Base-by-base conservation (phyloP, 2,113 vertebrate genomes). In the Salvator merianae region DNA sequence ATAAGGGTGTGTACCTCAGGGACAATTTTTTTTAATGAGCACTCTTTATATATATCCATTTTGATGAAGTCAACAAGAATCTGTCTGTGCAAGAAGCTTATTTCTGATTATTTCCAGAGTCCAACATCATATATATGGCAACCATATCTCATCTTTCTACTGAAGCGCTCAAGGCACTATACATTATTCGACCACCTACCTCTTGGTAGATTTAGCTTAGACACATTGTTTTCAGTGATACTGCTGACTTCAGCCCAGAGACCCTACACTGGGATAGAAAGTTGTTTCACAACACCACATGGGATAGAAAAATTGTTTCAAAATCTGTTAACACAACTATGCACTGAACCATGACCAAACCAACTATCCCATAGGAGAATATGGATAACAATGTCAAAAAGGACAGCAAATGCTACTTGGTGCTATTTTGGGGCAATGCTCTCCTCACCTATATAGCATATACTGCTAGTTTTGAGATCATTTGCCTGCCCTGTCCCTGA, bases 1-100 rank as follows among this genome's bases (percentile, higher is more conserved):
- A 90, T 94, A 93, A 93, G 1, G 34, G 77, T 83, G 84, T 88
- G 83, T 92, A 85, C 92, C 92, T 90, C 71, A 47, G 81, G 86
- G 86, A 89, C 86, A 88, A 79, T 86, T 84, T 92, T 84, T 91
- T 86, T 93, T 62, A 89, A 91, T 0, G 83, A 84, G 10, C 77
- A 82, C 77, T 93, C 84, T 85, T 86, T 26, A 86, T 53, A 80
- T 91, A 47, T n/a, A 87, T 79, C 66, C 80, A 59, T 68, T 84
- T 82, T 93, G 92, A 92, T 73, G 63, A 94, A 87, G 87, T 91
- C 87, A 93, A 70, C 26, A 75, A 26, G 28, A 74, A 38, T 30
- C 84, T 85, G 66, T 81, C 72, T 68, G 30, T n/a, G 77, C 24
- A 59, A 84, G 36, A 84, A 10, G 82, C 75, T n/a, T 34, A 22